These are phyloP conservation scores for Alca torda DNA, from an alignment of 2,797 vertebrate genomes.

Conservation along the genomic window DNA sequence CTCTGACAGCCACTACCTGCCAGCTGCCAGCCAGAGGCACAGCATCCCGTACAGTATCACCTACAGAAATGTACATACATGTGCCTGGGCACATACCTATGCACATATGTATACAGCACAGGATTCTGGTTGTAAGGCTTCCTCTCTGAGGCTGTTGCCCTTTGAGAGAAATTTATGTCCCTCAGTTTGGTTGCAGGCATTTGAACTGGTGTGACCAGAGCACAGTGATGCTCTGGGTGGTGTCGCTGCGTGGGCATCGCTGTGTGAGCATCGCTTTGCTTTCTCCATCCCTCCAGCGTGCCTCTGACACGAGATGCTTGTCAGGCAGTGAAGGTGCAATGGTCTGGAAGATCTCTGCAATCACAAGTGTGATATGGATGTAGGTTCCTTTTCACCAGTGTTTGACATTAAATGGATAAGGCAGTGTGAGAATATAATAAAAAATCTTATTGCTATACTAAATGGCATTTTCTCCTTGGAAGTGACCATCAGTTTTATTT, in stretches of 20 bases:
- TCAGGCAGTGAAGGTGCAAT: neutral
- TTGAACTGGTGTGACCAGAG: neutral
- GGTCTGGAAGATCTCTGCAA: neutral
- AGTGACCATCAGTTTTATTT: neutral
- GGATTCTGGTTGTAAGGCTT: neutral
- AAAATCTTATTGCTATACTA: neutral
- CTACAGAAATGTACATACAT: neutral
- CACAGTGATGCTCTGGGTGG: neutral
- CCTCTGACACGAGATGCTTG: neutral
- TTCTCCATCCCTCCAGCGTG: neutral
- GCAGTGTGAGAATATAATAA: neutral
- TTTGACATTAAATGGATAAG: neutral
- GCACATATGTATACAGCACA: neutral
- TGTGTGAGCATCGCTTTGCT: neutral
- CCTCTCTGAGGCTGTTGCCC: neutral
- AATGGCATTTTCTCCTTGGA: neutral
- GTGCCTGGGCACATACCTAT: accelerated
- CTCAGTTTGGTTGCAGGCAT: neutral
- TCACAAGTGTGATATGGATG: neutral
- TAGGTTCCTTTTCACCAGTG: neutral
- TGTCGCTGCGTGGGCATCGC: accelerated
- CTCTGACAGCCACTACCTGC: neutral
- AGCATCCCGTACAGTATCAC: neutral
- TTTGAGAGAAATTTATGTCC: neutral
- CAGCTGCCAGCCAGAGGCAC: neutral